Evolutionary conservation across 2,888 invertebrate species (phyloP), one percentile per base, ranked within the genome.

Genomic region (Temnothorax rugatulus): DNA sequence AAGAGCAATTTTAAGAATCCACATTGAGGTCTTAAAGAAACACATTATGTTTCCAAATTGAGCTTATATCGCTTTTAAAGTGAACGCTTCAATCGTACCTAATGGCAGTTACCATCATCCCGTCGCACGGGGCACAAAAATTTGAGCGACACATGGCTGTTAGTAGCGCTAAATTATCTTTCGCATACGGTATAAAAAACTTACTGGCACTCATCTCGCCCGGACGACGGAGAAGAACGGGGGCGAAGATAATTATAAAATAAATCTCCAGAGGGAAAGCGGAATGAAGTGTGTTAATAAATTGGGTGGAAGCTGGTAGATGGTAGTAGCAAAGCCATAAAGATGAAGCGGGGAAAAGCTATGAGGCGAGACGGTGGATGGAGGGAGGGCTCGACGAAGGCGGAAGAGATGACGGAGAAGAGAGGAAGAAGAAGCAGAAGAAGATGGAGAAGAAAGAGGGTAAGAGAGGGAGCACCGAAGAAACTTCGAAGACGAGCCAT

Each of bases 401-500:
- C 64, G 71, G 34, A 59, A 41, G 61, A 59, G 54, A 69, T 76
- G 73, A 64, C 57, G 82, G 64, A 34, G 77, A 68, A 52, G 21
- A 71, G 52, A 75, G 11, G 57, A 75, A 13, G 57, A 66, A 77
- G 54, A 74, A 73, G 54, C 47, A n/a, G 63, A 25, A 54, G 18
- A 41, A 47, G 34, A 52, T 63, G 47, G 38, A 13, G 29, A 52
- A 47, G 47, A 52, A 25, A 57, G 29, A 50, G 71, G 52, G 59
- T 47, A 57, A 63, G 66, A 52, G 47, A 73, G 41, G 29, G 41
- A 61, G 50, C 29, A 71, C 34, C 44, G 83, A 81, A 71, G 57
- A 71, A 79, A 74, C 82, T 75, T 34, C 25, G 77, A 81, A 84
- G 86, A 86, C 79, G 79, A 74, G 86, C 85, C 87, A 91, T 91